A percentile compares a stretch with the other conserved stretches of the same genome.
These are phyloP conservation scores for Sebastes jordani DNA, from an alignment of 2,797 vertebrate genomes.

Conservation along the genomic window DNA sequence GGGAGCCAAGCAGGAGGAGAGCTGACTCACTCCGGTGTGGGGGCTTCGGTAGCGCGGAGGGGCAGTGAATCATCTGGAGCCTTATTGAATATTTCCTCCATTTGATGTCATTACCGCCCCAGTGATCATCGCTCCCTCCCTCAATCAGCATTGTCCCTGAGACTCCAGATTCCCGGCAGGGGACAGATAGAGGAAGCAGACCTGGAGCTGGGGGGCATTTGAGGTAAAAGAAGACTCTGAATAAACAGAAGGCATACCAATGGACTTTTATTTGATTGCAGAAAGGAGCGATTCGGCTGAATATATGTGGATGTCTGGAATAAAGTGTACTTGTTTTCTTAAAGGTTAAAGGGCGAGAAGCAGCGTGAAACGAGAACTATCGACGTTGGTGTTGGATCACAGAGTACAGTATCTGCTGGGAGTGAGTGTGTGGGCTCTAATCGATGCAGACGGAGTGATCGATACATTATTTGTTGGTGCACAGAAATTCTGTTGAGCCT, in stretches of 20 bases:
- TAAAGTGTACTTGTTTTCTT: constrained; percentile 33
- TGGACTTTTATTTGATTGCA: background rate
- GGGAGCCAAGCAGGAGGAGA: constrained; percentile 14
- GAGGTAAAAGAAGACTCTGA: constrained; percentile 30
- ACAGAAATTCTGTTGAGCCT: constrained; percentile 11
- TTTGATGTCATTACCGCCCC: constrained; percentile 70
- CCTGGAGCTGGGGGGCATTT: background rate
- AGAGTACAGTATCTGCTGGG: constrained; percentile 11
- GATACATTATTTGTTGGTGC: constrained; percentile 8
- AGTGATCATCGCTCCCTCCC: constrained; percentile 60
- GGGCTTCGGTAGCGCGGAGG: constrained; percentile 54
- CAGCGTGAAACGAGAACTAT: constrained; percentile 39
- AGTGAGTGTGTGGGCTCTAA: constrained; percentile 20
- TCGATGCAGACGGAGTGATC: constrained; percentile 18
- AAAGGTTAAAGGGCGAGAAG: background rate
- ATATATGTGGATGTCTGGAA: background rate
- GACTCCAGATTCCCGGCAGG: constrained; percentile 24
- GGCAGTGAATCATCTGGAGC: constrained; percentile 71
- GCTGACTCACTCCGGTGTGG: constrained; percentile 78
- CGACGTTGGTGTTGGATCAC: constrained; percentile 7
- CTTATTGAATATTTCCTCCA: constrained; percentile 76
- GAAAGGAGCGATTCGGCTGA: background rate
- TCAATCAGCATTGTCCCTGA: constrained; percentile 23
- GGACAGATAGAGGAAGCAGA: constrained; percentile 1
- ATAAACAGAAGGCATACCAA: background rate